These are phyloP conservation scores for Dendropsophus ebraccatus DNA, from an alignment of 2,113 vertebrate genomes.

Conservation along the genomic window DNA sequence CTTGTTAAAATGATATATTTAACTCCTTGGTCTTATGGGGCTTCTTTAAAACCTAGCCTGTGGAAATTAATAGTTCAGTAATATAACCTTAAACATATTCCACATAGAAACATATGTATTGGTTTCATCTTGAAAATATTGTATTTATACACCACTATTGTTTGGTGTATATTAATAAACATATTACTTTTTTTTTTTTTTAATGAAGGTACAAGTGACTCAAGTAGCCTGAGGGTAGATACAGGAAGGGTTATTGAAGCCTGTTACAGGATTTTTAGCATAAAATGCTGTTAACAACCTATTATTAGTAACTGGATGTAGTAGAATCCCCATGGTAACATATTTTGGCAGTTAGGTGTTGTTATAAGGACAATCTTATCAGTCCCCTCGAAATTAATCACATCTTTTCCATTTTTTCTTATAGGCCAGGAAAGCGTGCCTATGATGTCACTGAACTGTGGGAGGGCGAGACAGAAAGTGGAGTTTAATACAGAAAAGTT, in stretches of 20 bases:
- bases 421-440: too few species aligned
- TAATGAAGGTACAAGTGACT: too few species aligned
- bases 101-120: not conserved
- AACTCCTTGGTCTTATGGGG: not conserved
- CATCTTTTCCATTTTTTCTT: too few species aligned
- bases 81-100: not conserved
- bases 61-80: not conserved
- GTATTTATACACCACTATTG: not conserved
- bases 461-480: too few species aligned
- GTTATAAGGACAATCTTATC: not conserved
- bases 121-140: too few species aligned
- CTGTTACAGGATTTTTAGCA: too few species aligned
- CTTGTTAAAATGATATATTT: slow-evolving; percentile 27
- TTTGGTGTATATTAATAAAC: not conserved
- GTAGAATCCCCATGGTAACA: not conserved
- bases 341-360: not conserved
- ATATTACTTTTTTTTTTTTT: not conserved
- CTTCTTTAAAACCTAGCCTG: not conserved
- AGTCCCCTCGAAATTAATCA: not conserved
- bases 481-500: too few species aligned
- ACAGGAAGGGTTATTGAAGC: too few species aligned
- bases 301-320: not conserved
- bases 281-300: not conserved
- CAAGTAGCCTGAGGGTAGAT: too few species aligned
- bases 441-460: too few species aligned